Evolutionary conservation across 2,113 vertebrate genomes (phyloP).

Genomic region (Elanoides forficatus): DNA sequence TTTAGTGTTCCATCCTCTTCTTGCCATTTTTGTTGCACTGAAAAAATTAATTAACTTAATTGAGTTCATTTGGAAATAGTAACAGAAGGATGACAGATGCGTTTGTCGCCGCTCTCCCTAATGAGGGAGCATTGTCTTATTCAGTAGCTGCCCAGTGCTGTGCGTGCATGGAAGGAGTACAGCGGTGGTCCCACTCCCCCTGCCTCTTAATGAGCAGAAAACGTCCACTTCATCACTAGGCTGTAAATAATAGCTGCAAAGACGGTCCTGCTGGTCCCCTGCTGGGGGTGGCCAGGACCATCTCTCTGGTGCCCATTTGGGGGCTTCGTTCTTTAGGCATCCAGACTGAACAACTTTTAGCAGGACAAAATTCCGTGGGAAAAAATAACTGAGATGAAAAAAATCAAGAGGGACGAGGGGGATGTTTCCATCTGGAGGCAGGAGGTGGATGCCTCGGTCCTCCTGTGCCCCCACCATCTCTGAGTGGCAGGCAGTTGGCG

Average conservation of each 20-base stretch:
- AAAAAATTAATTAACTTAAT: conserved; percentile 49
- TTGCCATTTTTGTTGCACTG: background rate
- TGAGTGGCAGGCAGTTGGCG: background rate
- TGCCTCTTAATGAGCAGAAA: background rate
- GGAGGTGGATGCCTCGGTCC: fast-evolving
- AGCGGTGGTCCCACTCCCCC: background rate
- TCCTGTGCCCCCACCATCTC: background rate
- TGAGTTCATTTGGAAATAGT: conserved; percentile 40
- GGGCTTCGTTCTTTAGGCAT: background rate
- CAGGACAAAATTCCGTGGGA: background rate
- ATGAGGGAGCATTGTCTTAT: conserved; percentile 18
- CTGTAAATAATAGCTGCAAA: background rate
- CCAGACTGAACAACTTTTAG: background rate
- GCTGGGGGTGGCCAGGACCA: background rate
- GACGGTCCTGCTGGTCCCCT: background rate
- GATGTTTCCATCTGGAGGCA: background rate
- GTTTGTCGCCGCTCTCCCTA: background rate
- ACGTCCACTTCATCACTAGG: background rate
- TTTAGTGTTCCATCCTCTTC: background rate
- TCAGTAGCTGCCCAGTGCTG: background rate
- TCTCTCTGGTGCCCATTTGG: fast-evolving
- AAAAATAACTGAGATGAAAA: background rate
- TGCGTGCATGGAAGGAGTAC: background rate
- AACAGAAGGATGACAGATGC: conserved; percentile 24
- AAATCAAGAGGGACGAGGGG: background rate